Conservation (phyloP, 2,797 vertebrate species). For the Crocodylus rhombifer region DNA sequence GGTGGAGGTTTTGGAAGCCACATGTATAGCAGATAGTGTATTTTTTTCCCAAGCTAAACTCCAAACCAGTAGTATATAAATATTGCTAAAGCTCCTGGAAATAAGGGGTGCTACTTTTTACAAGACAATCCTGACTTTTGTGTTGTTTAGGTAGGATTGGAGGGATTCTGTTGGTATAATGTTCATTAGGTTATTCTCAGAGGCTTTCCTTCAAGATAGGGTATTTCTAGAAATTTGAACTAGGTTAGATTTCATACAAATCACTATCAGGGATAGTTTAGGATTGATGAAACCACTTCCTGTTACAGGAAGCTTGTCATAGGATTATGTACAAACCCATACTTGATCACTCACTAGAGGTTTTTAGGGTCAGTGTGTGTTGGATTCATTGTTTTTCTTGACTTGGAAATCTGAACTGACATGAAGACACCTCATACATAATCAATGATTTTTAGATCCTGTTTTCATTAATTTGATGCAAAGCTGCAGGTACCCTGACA, state of each 20-base stretch:
- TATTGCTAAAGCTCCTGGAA: neutral
- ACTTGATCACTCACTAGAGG: rapidly evolving
- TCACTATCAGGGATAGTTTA: rapidly evolving
- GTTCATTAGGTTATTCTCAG: neutral
- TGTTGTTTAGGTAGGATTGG: neutral
- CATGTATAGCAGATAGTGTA: rapidly evolving
- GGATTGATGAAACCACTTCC: neutral
- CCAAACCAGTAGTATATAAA: neutral
- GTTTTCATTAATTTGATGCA: neutral
- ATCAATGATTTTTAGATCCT: neutral
- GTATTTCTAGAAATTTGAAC: neutral
- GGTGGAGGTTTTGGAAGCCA: neutral
- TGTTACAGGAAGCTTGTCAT: neutral
- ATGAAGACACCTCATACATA: neutral
- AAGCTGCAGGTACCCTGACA: neutral
- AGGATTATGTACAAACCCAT: neutral
- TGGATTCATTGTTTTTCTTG: neutral
- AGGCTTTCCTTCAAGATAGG: neutral
- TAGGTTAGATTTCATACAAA: neutral
- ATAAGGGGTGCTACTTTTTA: neutral
- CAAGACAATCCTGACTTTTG: neutral
- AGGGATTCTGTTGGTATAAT: no score
- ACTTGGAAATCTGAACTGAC: neutral
- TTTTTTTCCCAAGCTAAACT: neutral
- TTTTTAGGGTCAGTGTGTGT: no score